A percentile compares a stretch with the other conserved stretches of the same genome.
Evolutionary conservation across 2,797 vertebrate species (phyloP).

Genomic region (Serranus cabrilla): DNA sequence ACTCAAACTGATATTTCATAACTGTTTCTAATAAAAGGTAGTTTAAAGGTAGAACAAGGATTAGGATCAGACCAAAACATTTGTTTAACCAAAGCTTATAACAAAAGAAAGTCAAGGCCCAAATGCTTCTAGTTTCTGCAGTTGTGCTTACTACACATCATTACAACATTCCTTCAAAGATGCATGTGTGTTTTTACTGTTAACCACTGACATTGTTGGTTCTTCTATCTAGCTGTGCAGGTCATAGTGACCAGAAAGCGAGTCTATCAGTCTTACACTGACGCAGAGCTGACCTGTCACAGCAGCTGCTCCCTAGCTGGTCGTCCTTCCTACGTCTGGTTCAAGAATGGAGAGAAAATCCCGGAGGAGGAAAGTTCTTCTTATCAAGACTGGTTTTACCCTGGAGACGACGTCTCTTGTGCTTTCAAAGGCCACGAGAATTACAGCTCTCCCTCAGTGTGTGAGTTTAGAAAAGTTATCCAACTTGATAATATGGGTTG

Average conservation of each 20-base stretch:
- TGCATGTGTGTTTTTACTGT: not conserved
- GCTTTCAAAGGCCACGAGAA: not conserved
- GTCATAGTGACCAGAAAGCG: not conserved
- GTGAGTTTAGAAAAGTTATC: slow-evolving; percentile 8
- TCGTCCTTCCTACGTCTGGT: slow-evolving; percentile 11
- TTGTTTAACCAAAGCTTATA: no score
- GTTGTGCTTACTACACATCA: no score
- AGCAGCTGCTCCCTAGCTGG: slow-evolving; percentile 3
- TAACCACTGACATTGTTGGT: not conserved
- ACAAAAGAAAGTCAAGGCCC: no score
- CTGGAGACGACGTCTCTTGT: not conserved
- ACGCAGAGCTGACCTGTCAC: slow-evolving; percentile 1
- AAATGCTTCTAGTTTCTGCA: no score
- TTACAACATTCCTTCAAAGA: no score
- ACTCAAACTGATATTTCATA: no score
- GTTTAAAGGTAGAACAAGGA: no score
- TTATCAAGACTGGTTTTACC: not conserved
- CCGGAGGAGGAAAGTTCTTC: not conserved
- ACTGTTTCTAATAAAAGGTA: no score
- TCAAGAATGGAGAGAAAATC: not conserved
- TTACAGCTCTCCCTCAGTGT: not conserved
- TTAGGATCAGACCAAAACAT: no score
- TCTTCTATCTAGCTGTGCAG: not conserved
- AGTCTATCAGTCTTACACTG: not conserved
- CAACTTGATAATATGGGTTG: no score